Evolutionary conservation across 2,797 vertebrate genomes (phyloP).

Genomic region (Cygnus olor): DNA sequence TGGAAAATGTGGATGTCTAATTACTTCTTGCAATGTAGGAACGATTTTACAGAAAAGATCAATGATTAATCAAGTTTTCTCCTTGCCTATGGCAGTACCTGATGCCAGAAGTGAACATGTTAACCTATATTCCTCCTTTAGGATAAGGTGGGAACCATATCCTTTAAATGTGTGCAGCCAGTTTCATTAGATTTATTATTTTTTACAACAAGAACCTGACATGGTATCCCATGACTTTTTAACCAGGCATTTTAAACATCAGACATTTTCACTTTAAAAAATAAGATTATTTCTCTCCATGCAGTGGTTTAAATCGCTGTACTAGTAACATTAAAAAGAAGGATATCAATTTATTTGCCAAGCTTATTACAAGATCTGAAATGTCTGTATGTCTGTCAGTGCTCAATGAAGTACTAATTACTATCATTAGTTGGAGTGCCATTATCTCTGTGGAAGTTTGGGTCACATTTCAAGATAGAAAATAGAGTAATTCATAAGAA

Average conservation of each 20-base stretch:
- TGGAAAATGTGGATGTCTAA: slow-evolving; percentile 12
- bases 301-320: background rate
- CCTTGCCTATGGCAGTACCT: background rate
- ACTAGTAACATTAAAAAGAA: slow-evolving; percentile 10
- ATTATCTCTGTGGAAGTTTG: background rate
- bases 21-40: background rate
- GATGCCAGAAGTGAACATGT: background rate
- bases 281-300: background rate
- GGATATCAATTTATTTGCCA: background rate
- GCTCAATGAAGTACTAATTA: background rate
- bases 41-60: slow-evolving; percentile 13
- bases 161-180: background rate
- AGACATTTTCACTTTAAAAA: background rate
- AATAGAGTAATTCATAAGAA: background rate
- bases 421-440: background rate
- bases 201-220: background rate
- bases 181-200: background rate
- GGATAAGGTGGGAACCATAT: background rate
- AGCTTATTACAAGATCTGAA: background rate
- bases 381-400: background rate
- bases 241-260: background rate
- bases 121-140: background rate
- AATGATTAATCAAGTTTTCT: slow-evolving; percentile 49
- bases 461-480: background rate
- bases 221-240: background rate